Percentiles rank a stretch among this genome's conserved stretches.
Conservation (phyloP, 2,113 vertebrate genomes). For the Oreochromis tanganicae region DNA sequence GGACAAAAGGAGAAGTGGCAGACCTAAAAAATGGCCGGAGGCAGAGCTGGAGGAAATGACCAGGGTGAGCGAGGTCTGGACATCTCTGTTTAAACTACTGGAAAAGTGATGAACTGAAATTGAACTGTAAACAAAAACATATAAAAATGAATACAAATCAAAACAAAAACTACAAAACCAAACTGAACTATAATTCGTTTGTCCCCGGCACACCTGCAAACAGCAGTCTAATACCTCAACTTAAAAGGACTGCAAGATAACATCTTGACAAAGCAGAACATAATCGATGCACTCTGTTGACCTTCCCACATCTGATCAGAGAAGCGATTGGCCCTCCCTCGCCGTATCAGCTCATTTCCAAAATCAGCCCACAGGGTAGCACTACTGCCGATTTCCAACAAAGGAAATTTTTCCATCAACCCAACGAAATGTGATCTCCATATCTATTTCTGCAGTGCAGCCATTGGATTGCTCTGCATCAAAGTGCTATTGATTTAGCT, state of each 20-base stretch:
- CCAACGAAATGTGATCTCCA: conserved; percentile 33
- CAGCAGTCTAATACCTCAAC: background rate
- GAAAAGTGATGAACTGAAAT: background rate
- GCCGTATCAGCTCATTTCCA: background rate
- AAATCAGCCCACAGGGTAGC: background rate
- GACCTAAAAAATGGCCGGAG: background rate
- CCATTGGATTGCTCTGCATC: conserved; percentile 21
- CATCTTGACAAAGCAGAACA: background rate
- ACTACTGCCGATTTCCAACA: conserved; percentile 6
- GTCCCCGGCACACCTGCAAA: background rate
- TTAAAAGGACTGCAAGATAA: background rate
- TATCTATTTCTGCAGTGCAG: conserved; percentile 42
- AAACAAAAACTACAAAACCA: background rate
- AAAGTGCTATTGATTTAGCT: conserved; percentile 42
- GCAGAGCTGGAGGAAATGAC: background rate
- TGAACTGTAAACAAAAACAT: background rate
- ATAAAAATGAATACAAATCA: background rate
- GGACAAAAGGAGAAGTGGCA: background rate
- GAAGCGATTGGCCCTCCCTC: background rate
- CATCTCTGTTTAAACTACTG: background rate
- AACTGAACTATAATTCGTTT: background rate
- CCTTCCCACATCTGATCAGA: background rate
- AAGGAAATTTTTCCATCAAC: background rate
- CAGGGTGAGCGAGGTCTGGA: background rate
- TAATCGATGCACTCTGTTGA: background rate